phyloP scores from a whole-genome alignment of 2,888 invertebrate genomes.

The Acrobeloides nanus region DNA sequence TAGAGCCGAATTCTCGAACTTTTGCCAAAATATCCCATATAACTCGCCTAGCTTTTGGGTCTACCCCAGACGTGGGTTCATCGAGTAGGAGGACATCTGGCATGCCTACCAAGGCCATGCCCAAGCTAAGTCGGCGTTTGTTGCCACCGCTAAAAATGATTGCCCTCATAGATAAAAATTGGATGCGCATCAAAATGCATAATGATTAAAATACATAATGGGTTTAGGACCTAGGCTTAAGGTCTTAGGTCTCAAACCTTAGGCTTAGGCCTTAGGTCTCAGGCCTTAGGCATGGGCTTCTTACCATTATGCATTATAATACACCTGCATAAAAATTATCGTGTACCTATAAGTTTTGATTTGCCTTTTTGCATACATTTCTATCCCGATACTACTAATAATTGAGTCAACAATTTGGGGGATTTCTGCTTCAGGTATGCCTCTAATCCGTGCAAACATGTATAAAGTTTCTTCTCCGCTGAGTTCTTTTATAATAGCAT shows the following conservation, averaged over 20 bases:
- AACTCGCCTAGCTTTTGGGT: conserved; percentile 54
- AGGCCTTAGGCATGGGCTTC: no score
- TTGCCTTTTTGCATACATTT: conserved; percentile 21
- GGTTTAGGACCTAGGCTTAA: no score
- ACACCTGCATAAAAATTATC: no score
- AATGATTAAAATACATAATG: no score
- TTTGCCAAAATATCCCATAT: conserved; percentile 26
- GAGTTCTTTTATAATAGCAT: conserved; percentile 66
- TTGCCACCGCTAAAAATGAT: conserved; percentile 69
- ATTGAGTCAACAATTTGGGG: conserved; percentile 18
- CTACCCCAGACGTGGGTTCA: conserved; percentile 64
- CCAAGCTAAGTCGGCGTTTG: conserved; percentile 68
- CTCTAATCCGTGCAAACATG: conserved; percentile 65
- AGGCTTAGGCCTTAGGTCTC: no score
- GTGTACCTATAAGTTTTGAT: conserved; percentile 26
- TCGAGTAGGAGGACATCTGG: conserved; percentile 61
- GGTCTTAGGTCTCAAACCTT: no score
- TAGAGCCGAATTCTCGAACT: conserved; percentile 59
- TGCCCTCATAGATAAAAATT: no score
- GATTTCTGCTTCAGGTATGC: conserved; percentile 56
- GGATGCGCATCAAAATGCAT: no score
- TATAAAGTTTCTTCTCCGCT: conserved; percentile 66
- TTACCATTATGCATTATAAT: no score
- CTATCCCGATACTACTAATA: conserved; percentile 21
- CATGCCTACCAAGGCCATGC: conserved; percentile 66